Evolutionary conservation across 2,797 vertebrate species (phyloP), one percentile per base, ranked within the genome.

Genomic region (Pangasius larnaudii): DNA sequence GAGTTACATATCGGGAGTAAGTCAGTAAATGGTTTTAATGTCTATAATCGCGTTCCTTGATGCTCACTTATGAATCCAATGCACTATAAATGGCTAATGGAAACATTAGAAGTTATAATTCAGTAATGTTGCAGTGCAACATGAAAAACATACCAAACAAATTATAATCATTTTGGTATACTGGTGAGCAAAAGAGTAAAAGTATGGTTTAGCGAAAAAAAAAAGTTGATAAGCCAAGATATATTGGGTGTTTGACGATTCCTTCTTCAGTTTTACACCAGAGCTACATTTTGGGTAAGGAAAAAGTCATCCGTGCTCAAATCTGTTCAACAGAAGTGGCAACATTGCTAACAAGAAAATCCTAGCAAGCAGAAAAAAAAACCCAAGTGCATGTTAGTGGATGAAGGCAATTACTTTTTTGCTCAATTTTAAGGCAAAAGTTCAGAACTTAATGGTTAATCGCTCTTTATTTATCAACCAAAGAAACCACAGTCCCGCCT

Each of bases 41-140:
- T 61, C 49, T 80, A 67, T 88, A 86, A 88, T 85, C 56, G 77
- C 58, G 2, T 63, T n/a, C 58, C 80, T 63, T 63, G 80, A 82
- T 63, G 80, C 65, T 65, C 58, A 65, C 58, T 74, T 87, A 58
- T 24, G 61, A 85, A 67, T 78, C 61, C 61, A 69, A 18, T 11
- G 59, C 16, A 27, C 72, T 67, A 65, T 61, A 85, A 85, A 78
- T 85, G 71, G 71, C 67, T 75, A 83, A 87, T 61, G 77, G n/a
- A 81, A 81, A 86, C 33, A 69, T 36, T 63, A 84, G 46, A 77
- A 24, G 71, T 77, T 77, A 77, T 77, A 49, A 74, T 69, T 51
- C 63, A 22, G 61, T 49, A 84, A 83, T 49, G 27, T 30, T 10
- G 81, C 39, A 30, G 59, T 0, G 39, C 63, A 30, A 84, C 61